phyloP scores from a whole-genome alignment of 1,140 invertebrate genomes.

The Pteromalus puparum region DNA sequence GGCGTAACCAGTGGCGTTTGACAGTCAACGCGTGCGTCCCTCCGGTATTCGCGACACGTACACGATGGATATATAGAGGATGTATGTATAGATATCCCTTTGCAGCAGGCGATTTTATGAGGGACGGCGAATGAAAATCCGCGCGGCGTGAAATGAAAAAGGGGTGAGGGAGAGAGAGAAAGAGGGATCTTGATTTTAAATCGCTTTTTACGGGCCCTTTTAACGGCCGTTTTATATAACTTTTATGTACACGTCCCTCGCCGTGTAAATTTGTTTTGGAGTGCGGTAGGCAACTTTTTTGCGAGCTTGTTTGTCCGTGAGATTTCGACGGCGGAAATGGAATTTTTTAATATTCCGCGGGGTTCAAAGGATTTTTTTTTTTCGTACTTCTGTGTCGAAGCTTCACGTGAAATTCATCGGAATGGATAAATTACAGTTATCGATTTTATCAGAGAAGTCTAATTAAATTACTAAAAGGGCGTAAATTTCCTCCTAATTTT shows the following conservation, averaged over 20 bases:
- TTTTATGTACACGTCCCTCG: conserved; percentile 17
- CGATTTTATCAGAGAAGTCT: too few relatives aligned
- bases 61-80: background rate
- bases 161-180: background rate
- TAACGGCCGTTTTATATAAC: conserved; percentile 42
- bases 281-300: background rate
- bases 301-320: background rate
- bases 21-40: conserved; percentile 26
- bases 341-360: conserved; percentile 6
- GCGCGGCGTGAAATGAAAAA: conserved; percentile 46
- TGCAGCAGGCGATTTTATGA: conserved; percentile 32
- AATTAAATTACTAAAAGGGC: too few relatives aligned
- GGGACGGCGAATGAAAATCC: conserved; percentile 39
- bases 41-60: conserved; percentile 25
- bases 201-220: conserved; percentile 43
- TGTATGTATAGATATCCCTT: background rate
- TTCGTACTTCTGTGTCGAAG: too few relatives aligned
- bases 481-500: too few relatives aligned
- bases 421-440: too few relatives aligned
- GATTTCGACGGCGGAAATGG: background rate
- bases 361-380: background rate
- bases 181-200: conserved; percentile 40
- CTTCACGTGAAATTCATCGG: too few relatives aligned
- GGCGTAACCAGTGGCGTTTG: conserved; percentile 22
- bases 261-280: conserved; percentile 6